Conservation (phyloP, 2,113 vertebrate species). For the Spheniscus mendiculus region DNA sequence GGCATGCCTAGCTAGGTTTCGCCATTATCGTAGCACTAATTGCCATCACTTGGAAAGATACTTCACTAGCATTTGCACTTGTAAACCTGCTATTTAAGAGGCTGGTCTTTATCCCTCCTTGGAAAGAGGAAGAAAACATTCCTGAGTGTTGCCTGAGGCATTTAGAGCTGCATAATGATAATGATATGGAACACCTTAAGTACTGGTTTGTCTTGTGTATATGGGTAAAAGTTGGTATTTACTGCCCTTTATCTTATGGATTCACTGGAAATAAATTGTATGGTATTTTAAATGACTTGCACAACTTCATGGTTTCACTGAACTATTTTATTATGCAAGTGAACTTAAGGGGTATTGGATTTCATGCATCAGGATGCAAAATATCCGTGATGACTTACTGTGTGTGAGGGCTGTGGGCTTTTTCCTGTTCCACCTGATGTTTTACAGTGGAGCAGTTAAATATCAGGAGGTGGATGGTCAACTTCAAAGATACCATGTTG, state of each 20-base stretch:
- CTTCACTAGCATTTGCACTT: neutral
- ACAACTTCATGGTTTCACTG: conserved; percentile 8
- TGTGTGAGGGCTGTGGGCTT: neutral
- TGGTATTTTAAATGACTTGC: neutral
- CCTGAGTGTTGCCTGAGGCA: conserved; percentile 4
- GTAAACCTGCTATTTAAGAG: conserved; percentile 7
- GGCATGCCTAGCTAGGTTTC: neutral
- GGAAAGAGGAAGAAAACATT: conserved; percentile 25
- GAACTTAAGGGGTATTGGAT: neutral
- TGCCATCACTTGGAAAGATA: neutral
- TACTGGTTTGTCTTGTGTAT: neutral
- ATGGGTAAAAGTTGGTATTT: conserved; percentile 44
- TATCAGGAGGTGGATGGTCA: neutral
- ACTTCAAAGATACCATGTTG: neutral
- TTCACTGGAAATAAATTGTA: neutral
- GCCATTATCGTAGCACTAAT: neutral
- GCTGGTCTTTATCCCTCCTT: neutral
- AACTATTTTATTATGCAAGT: neutral
- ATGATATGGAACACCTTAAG: neutral
- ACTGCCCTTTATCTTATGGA: conserved; percentile 16
- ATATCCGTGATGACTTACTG: neutral
- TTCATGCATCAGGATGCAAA: neutral
- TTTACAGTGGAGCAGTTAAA: neutral
- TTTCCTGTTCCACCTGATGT: neutral
- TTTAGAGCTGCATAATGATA: neutral